phyloP scores from a whole-genome alignment of 1,140 invertebrate genomes.

The Tribolium madens region DNA sequence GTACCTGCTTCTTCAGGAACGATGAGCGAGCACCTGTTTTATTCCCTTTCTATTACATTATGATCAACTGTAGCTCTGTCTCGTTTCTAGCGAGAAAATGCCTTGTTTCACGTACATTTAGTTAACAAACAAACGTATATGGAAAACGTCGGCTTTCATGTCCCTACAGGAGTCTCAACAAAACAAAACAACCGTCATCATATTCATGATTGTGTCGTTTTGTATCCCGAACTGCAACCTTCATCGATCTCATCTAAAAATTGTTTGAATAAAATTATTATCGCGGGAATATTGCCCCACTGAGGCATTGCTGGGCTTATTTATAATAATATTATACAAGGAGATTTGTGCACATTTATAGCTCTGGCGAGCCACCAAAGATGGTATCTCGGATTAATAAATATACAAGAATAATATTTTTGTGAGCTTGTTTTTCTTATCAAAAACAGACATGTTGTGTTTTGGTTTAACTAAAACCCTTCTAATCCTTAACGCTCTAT shows the following conservation, averaged over 20 bases:
- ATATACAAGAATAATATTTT: too few relatives aligned
- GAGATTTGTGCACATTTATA: too few relatives aligned
- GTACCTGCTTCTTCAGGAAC: background rate
- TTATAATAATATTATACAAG: too few relatives aligned
- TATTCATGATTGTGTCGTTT: background rate
- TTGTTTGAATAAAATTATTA: background rate
- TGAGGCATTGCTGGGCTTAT: too few relatives aligned
- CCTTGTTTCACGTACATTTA: conserved; percentile 8
- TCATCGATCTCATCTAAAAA: background rate
- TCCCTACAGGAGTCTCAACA: background rate
- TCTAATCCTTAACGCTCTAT: conserved; percentile 12
- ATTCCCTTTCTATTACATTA: conserved; percentile 3
- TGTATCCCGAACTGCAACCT: background rate
- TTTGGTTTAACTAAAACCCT: background rate
- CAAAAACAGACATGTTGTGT: background rate
- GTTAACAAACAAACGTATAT: conserved; percentile 36
- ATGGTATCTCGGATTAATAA: too few relatives aligned
- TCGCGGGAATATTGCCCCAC: background rate
- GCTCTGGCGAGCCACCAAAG: too few relatives aligned
- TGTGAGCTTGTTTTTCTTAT: too few relatives aligned
- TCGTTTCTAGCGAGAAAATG: conserved; percentile 3
- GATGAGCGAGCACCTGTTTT: background rate
- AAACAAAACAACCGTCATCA: conserved; percentile 25
- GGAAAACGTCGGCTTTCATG: conserved; percentile 5
- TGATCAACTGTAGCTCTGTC: background rate